Percentiles rank a stretch among this genome's conserved stretches.
Evolutionary conservation across 2,113 vertebrate genomes (phyloP).

Genomic region (Mesoclemmys tuberculata): DNA sequence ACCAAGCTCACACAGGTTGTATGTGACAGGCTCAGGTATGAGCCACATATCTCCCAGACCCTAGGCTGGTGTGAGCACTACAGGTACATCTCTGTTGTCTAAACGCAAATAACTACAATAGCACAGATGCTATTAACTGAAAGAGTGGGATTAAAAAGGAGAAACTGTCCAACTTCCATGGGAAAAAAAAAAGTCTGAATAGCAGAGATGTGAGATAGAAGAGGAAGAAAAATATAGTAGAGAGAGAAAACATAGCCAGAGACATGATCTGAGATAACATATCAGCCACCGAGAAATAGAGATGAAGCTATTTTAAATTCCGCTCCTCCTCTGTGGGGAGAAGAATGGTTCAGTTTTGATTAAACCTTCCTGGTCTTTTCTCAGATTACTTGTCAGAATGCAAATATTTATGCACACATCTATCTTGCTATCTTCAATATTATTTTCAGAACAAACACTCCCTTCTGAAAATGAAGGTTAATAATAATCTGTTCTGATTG

Average conservation of each 20-base stretch:
- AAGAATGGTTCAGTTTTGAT: neutral
- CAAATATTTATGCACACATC: slow-evolving; percentile 17
- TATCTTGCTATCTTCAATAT: neutral
- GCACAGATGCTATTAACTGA: slow-evolving; percentile 9
- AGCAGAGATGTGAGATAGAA: slow-evolving; percentile 25
- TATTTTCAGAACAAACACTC: slow-evolving; percentile 35
- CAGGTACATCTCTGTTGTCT: neutral
- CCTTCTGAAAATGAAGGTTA: neutral
- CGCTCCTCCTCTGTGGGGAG: neutral
- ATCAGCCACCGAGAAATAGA: neutral
- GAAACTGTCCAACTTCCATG: neutral
- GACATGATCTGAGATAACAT: neutral
- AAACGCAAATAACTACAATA: neutral
- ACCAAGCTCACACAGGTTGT: neutral
- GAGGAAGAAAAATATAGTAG: neutral
- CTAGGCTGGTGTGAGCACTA: neutral
- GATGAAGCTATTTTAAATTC: neutral
- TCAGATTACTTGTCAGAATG: slow-evolving; percentile 11
- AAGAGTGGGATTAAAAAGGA: neutral
- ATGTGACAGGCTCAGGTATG: neutral
- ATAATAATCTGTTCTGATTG: neutral
- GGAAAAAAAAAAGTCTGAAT: neutral
- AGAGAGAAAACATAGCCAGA: neutral
- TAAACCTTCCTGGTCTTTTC: slow-evolving; percentile 1
- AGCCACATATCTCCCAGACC: neutral